Percentiles rank a stretch among this genome's conserved stretches.
Evolutionary conservation across 2,113 vertebrate species (phyloP).

Genomic region (Psittacara wagleri): DNA sequence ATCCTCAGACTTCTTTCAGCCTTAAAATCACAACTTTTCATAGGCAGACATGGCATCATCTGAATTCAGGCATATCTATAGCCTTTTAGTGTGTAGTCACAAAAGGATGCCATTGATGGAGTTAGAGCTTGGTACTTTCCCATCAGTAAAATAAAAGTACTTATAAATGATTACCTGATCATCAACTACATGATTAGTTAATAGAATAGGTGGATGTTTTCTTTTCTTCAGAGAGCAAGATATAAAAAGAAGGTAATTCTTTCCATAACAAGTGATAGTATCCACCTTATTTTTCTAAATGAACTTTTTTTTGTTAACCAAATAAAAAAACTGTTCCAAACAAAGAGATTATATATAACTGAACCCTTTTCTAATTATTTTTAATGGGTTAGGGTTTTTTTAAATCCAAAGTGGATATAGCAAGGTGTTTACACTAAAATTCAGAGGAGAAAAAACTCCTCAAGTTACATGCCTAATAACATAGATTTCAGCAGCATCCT

Average conservation of each 20-base stretch:
- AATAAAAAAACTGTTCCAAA: neutral
- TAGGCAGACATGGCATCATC: neutral
- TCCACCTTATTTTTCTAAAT: neutral
- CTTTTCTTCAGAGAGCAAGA: neutral
- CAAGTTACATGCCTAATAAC: neutral
- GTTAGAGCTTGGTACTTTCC: neutral
- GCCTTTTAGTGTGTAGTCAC: neutral
- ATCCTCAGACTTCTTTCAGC: neutral
- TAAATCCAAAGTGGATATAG: neutral
- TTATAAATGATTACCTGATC: neutral
- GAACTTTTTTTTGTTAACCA: neutral
- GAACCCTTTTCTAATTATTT: neutral
- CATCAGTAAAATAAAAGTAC: neutral
- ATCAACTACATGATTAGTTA: neutral
- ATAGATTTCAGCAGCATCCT: neutral
- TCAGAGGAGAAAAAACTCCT: neutral
- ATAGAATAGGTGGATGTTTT: neutral
- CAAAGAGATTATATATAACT: neutral
- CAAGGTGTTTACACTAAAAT: neutral
- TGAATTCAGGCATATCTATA: neutral
- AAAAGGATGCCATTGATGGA: neutral
- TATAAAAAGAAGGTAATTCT: neutral
- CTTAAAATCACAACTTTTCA: neutral
- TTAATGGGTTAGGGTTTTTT: neutral
- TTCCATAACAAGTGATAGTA: neutral